These are phyloP conservation scores for Thamnaconus septentrionalis DNA, from an alignment of 2,113 vertebrate genomes.

Conservation along the genomic window DNA sequence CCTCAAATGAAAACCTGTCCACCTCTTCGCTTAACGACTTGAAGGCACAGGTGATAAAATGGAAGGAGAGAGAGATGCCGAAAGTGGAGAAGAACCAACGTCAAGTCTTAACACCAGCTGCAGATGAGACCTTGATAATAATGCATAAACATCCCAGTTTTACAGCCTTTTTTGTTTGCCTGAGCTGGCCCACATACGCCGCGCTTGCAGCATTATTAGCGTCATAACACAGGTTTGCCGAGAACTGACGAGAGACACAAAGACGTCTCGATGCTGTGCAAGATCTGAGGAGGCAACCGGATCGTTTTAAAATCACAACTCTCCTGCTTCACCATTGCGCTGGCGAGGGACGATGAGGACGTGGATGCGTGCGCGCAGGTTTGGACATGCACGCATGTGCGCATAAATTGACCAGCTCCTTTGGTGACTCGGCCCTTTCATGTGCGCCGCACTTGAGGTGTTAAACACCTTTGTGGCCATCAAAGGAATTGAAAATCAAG, in stretches of 20 bases:
- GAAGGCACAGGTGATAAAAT: too few species aligned
- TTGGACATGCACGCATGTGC: not conserved
- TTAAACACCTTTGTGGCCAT: too few species aligned
- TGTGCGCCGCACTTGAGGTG: too few species aligned
- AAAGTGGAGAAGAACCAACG: too few species aligned
- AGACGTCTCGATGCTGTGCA: not conserved
- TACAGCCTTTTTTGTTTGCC: constrained; percentile 4
- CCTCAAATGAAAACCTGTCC: too few species aligned
- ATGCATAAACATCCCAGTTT: constrained; percentile 3
- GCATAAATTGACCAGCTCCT: constrained; percentile 35
- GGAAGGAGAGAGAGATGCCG: too few species aligned
- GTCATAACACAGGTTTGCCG: constrained; percentile 6
- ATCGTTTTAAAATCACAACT: not conserved
- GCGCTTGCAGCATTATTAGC: constrained; percentile 19
- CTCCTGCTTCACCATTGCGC: not conserved
- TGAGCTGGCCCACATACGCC: not conserved
- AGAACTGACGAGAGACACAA: constrained; percentile 2
- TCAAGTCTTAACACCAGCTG: too few species aligned
- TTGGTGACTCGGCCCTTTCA: not conserved
- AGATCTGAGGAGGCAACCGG: not conserved
- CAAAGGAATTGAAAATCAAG: not conserved
- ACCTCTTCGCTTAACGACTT: too few species aligned
- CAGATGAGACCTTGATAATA: constrained; percentile 24
- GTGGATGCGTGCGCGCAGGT: constrained; percentile 1
- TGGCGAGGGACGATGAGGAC: not conserved